phyloP scores from a whole-genome alignment of 2,113 vertebrate genomes.

The Oncorhynchus gorbuscha region DNA sequence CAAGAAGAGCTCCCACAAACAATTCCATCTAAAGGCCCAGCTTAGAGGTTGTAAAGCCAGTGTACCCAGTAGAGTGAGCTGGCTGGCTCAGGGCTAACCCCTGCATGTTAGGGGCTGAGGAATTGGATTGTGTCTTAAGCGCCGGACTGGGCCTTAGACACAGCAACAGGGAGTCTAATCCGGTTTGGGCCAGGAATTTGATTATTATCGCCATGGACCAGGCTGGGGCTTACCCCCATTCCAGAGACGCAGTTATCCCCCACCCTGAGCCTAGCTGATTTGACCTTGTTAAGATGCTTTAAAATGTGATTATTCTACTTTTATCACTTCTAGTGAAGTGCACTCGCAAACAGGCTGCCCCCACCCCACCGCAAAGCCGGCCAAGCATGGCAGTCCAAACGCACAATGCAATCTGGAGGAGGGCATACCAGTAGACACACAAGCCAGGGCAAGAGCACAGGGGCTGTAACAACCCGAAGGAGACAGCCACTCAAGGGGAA shows the following conservation, averaged over 20 bases:
- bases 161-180: constrained; percentile 67
- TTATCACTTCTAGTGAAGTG: constrained; percentile 71
- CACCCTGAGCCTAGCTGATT: constrained; percentile 55
- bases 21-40: constrained; percentile 63
- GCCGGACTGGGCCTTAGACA: constrained; percentile 61
- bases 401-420: constrained; percentile 23
- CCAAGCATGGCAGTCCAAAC: constrained; percentile 39
- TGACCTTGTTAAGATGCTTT: constrained; percentile 73
- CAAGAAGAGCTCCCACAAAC: constrained; percentile 59
- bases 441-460: background rate
- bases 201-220: constrained; percentile 74
- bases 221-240: constrained; percentile 66
- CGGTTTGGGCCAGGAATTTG: constrained; percentile 74
- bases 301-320: constrained; percentile 75
- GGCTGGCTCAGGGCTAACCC: background rate
- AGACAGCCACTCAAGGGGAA: constrained; percentile 65
- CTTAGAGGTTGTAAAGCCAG: constrained; percentile 40
- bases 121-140: constrained; percentile 71
- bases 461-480: background rate
- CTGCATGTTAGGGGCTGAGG: constrained; percentile 44
- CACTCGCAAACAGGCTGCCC: constrained; percentile 63
- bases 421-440: constrained; percentile 8
- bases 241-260: constrained; percentile 54
- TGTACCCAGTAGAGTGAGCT: background rate
- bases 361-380: constrained; percentile 26